phyloP scores from a whole-genome alignment of 1,140 invertebrate species.

The Lepidurus couesii region DNA sequence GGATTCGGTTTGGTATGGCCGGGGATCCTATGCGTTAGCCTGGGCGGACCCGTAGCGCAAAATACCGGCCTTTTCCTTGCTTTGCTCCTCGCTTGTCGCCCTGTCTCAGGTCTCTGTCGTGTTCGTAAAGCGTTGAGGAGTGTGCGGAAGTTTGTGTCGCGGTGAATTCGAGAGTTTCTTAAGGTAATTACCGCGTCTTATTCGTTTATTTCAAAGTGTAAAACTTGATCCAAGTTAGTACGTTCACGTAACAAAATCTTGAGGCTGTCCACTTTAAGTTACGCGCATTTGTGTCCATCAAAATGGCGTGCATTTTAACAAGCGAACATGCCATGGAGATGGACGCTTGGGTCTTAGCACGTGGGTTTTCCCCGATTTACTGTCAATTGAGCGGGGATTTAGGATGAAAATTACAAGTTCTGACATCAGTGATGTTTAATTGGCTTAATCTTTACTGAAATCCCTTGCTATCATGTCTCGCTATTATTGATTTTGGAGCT shows the following conservation, averaged over 20 bases:
- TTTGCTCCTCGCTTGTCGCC: background rate
- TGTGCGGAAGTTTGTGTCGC: constrained; percentile 18
- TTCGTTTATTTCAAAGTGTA: background rate
- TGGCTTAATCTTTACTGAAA: constrained; percentile 18
- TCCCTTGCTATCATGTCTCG: background rate
- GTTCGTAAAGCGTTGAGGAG: background rate
- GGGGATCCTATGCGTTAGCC: background rate
- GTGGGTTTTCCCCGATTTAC: background rate
- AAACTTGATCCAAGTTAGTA: too few relatives aligned
- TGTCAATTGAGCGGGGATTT: background rate
- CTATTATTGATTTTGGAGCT: background rate
- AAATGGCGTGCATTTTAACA: too few relatives aligned
- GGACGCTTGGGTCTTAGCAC: background rate
- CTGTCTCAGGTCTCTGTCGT: background rate
- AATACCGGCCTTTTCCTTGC: background rate
- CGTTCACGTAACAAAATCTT: too few relatives aligned
- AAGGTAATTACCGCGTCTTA: background rate
- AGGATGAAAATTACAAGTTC: background rate
- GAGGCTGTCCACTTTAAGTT: too few relatives aligned
- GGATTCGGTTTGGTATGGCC: background rate
- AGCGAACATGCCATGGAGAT: too few relatives aligned
- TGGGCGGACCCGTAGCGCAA: background rate
- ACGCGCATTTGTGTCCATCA: too few relatives aligned
- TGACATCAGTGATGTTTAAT: background rate
- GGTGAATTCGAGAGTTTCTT: background rate